Percentiles rank a stretch among this genome's conserved stretches.
Conservation (phyloP, 2,888 invertebrate species). For the Cryptophagus acutangulus region DNA sequence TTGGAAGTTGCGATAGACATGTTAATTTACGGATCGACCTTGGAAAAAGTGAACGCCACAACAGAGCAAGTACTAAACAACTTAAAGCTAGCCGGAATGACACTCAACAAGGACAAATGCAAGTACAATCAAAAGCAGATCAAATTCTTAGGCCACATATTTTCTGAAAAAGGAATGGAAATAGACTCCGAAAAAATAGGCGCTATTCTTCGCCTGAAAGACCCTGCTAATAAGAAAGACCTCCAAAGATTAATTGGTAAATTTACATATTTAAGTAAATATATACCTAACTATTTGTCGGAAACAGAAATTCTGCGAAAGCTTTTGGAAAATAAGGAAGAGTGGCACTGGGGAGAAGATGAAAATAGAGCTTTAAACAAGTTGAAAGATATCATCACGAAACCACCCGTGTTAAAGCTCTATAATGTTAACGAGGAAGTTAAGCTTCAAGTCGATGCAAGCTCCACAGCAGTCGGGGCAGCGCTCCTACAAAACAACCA, state of each 20-base stretch:
- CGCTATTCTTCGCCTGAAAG: neutral
- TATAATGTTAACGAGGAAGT: neutral
- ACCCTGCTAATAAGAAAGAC: neutral
- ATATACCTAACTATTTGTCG: neutral
- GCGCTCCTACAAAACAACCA: conserved; percentile 27
- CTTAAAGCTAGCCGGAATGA: conserved; percentile 20
- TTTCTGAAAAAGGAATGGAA: neutral
- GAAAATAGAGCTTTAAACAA: neutral
- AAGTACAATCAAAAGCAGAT: conserved; percentile 14
- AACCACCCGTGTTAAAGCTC: neutral
- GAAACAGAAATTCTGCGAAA: neutral
- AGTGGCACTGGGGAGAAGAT: neutral
- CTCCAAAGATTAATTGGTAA: neutral
- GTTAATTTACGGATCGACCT: conserved; percentile 21
- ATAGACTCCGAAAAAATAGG: neutral
- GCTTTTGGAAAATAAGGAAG: neutral
- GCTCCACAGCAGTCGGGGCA: conserved; percentile 16
- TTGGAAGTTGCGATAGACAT: conserved; percentile 27
- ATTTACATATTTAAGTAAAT: conserved; percentile 1
- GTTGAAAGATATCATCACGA: neutral
- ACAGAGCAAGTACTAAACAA: conserved; percentile 20
- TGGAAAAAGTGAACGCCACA: conserved; percentile 19
- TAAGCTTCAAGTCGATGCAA: neutral
- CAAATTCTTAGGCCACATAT: conserved; percentile 5
- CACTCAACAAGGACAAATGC: conserved; percentile 28